Evolutionary conservation across 2,888 invertebrate genomes (phyloP).

Genomic region (Drosophila quinaria): DNA sequence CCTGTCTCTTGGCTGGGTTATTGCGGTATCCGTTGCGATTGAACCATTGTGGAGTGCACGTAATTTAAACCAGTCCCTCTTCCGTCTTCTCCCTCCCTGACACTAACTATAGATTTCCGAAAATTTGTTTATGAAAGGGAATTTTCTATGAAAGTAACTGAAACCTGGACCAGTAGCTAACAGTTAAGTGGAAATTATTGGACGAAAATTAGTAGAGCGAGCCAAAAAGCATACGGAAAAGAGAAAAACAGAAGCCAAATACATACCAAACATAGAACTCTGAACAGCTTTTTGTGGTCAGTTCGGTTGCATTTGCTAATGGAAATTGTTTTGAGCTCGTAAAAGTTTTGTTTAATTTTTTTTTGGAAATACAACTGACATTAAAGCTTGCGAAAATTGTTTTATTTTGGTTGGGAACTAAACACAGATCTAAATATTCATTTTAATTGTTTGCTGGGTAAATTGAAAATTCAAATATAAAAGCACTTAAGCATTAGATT

Average conservation of each 20-base stretch:
- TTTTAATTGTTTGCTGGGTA: background rate
- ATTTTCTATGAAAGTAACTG: constrained; percentile 67
- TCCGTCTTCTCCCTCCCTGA: background rate
- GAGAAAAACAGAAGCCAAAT: background rate
- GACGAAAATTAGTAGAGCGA: constrained; percentile 60
- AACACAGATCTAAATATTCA: constrained; percentile 2
- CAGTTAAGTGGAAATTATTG: constrained; percentile 74
- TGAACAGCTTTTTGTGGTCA: constrained; percentile 62
- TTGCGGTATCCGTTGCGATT: constrained; percentile 44
- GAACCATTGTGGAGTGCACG: constrained; percentile 60
- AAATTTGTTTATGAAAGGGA: constrained; percentile 70
- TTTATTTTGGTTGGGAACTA: constrained; percentile 20
- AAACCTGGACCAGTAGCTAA: constrained; percentile 44
- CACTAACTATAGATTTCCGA: constrained; percentile 4
- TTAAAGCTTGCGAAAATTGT: constrained; percentile 18
- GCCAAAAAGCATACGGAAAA: constrained; percentile 7
- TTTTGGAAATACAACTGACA: constrained; percentile 2
- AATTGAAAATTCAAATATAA: constrained; percentile 7
- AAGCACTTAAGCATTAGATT: constrained; percentile 1
- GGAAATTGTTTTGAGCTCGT: constrained; percentile 54
- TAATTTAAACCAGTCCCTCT: constrained; percentile 47
- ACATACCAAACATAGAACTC: constrained; percentile 26
- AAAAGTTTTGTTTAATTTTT: constrained; percentile 33
- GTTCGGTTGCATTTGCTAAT: constrained; percentile 69
- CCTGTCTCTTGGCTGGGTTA: constrained; percentile 28